Evolutionary conservation across 2,888 invertebrate species (phyloP), one percentile per base, ranked within the genome.

Genomic region (Dynastes maya): DNA sequence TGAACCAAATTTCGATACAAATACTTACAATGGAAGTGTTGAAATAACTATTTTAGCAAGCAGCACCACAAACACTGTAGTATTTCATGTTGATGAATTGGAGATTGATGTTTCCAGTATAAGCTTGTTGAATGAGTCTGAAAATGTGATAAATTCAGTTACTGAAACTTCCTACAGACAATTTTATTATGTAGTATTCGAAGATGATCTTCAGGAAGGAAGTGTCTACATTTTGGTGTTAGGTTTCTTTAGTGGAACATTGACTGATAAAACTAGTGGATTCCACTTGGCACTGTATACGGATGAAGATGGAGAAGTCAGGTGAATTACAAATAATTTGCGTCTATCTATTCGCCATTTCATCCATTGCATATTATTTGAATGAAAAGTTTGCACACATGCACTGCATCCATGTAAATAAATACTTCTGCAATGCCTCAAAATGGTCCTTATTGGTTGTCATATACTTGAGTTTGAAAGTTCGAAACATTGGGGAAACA

Each of bases 211-310:
- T 13, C 11, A 45, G 1, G 63, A 37, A 49, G 49, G 49, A 5
- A 11, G n/a, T n/a, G 61, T 16, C n/a, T 75, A 75, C 45, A 45
- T 27, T n/a, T 53, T 77, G 58, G 77, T 49, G 3, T 37, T 77
- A 53, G 58, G 40, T 22, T 13, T 68, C 3, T 78, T 78, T 51
- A 61, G 27, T 16, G 71, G 71, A 9, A 71, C 9, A 27, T 53
- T 78, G 27, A 29, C 22, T 72, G 27, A n/a, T 2, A 61, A 78
- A 32, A 78, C 58, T n/a, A 22, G 22, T 64, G 78, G 78, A n/a
- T 78, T 78, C 32, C 71, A 78, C 32, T 78, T 78, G 65, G 78
- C 71, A 2, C 16, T 40, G 63, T 78, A 78, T 64, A 72, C n/a
- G 13, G 49, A 78, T 45, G 63, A 72, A 61, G 51, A 78, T 64